phyloP scores from a whole-genome alignment of 2,113 vertebrate genomes.

The Ictalurus furcatus region DNA sequence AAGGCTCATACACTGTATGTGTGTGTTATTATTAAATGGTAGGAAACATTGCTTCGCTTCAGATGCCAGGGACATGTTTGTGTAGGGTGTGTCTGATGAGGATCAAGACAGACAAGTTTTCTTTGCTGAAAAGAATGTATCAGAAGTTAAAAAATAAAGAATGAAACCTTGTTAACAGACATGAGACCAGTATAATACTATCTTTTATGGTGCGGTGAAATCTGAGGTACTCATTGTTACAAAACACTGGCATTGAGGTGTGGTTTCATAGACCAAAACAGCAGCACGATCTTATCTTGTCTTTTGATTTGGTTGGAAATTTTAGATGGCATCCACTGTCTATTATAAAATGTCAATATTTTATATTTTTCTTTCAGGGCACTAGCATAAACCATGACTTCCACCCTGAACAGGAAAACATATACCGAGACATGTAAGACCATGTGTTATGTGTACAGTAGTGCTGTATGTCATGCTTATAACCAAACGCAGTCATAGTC shows the following conservation, averaged over 20 bases:
- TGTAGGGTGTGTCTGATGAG: slow-evolving; percentile 64
- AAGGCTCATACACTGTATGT: neutral
- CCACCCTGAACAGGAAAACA: neutral
- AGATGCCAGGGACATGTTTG: slow-evolving; percentile 63
- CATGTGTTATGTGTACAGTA: neutral
- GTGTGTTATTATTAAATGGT: slow-evolving; percentile 33
- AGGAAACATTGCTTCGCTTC: slow-evolving; percentile 55
- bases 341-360: neutral
- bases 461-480: neutral
- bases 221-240: neutral
- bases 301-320: slow-evolving; percentile 2
- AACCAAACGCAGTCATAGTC: neutral
- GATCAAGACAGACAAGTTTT: slow-evolving; percentile 72
- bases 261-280: slow-evolving; percentile 9
- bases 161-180: neutral
- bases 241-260: neutral
- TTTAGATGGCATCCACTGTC: neutral
- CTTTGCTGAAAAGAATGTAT: slow-evolving; percentile 38
- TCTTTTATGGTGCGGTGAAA: neutral
- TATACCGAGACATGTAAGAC: slow-evolving; percentile 28
- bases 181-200: neutral
- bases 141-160: slow-evolving; percentile 38
- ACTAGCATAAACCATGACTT: slow-evolving; percentile 36
- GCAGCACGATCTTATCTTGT: neutral
- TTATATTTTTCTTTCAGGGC: slow-evolving; percentile 4